phyloP scores from a whole-genome alignment of 1,140 invertebrate species.

The Drepana arcuata region DNA sequence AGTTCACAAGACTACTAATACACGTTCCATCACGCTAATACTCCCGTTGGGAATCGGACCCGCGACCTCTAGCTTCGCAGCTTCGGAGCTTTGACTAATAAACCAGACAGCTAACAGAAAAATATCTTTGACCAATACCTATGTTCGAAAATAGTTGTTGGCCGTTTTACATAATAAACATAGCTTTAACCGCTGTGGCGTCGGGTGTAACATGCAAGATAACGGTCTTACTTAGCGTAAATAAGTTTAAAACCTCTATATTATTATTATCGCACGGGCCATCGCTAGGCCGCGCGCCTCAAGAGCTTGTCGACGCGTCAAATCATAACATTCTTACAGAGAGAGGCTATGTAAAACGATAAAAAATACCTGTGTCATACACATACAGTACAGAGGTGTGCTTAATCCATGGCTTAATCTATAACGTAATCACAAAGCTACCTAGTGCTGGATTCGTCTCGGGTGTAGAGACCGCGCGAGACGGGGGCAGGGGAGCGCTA shows the following conservation, averaged over 20 bases:
- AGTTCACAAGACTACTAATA: too few species aligned
- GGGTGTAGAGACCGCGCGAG: constrained; percentile 34
- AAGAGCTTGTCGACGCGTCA: constrained; percentile 35
- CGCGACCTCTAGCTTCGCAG: too few species aligned
- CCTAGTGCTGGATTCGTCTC: constrained; percentile 45
- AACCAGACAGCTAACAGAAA: too few species aligned
- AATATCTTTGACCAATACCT: too few species aligned
- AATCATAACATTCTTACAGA: constrained; percentile 36
- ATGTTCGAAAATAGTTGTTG: too few species aligned
- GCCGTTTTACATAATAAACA: too few species aligned
- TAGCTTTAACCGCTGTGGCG: constrained; percentile 20
- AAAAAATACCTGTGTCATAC: too few species aligned
- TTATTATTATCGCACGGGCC: constrained; percentile 35
- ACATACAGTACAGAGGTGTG: constrained; percentile 47
- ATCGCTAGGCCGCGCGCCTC: constrained; percentile 28
- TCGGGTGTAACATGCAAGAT: constrained; percentile 39
- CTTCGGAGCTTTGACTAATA: too few species aligned
- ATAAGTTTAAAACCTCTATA: constrained; percentile 45
- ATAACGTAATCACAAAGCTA: constrained; percentile 41
- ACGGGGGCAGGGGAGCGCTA: constrained; percentile 31
- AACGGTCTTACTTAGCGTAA: constrained; percentile 40
- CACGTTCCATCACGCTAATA: too few species aligned
- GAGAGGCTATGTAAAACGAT: constrained; percentile 38
- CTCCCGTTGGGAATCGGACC: too few species aligned
- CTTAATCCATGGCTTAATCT: constrained; percentile 40